Conservation (phyloP, 1,140 invertebrate genomes). For the Brachystomella parvula region DNA sequence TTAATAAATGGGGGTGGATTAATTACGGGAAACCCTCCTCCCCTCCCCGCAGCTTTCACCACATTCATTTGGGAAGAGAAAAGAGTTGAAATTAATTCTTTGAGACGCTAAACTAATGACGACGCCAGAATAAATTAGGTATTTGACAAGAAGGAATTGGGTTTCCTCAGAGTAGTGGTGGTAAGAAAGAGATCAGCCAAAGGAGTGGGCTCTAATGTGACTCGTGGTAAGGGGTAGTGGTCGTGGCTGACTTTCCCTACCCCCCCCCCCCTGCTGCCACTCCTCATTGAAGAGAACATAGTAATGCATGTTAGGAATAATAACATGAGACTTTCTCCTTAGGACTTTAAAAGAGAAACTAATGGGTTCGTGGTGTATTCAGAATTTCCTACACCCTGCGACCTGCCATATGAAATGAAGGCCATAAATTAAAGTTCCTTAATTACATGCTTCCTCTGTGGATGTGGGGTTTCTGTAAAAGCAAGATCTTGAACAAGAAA, state of each 20-base stretch:
- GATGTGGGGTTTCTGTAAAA: no score
- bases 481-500: no score
- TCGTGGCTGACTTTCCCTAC: no score
- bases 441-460: conserved; percentile 23
- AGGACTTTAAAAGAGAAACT: background rate
- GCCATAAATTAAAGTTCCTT: conserved; percentile 29
- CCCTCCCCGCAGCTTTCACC: no score
- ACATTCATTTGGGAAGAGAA: no score
- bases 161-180: background rate
- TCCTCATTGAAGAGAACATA: conserved; percentile 4
- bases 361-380: background rate
- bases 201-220: background rate
- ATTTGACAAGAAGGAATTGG: background rate
- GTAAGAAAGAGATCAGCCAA: conserved; percentile 5
- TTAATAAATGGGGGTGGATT: background rate
- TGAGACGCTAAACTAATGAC: background rate
- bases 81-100: background rate
- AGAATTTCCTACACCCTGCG: no score
- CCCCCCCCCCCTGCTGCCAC: no score
- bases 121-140: background rate
- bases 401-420: conserved; percentile 24
- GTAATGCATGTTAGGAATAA: conserved; percentile 6
- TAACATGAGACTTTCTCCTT: background rate
- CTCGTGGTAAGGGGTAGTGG: background rate
- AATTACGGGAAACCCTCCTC: background rate